These are phyloP conservation scores for Netelia inedita DNA, from an alignment of 2,888 invertebrate genomes.

Conservation along the genomic window DNA sequence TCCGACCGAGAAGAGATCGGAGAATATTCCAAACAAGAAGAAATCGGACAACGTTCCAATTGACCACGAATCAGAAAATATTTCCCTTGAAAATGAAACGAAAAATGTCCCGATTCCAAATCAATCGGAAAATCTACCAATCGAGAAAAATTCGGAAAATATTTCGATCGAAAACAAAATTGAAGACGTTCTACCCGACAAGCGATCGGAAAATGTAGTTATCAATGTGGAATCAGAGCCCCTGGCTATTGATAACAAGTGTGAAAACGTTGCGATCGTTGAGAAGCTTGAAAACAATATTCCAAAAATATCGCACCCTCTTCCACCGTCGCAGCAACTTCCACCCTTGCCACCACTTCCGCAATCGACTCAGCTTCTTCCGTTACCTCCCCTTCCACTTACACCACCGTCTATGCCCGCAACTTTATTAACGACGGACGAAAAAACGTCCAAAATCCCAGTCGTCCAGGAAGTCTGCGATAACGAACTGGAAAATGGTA, in stretches of 20 bases:
- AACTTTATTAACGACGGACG: constrained; percentile 18
- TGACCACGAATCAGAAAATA: background rate
- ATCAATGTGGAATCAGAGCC: background rate
- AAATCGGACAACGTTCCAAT: background rate
- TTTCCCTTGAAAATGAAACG: background rate
- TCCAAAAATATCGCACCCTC: background rate
- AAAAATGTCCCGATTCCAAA: background rate
- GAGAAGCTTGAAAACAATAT: background rate
- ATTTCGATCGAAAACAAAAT: background rate
- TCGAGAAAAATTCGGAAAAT: background rate
- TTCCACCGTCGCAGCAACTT: constrained; percentile 11
- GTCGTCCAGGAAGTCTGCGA: background rate
- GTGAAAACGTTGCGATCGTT: background rate
- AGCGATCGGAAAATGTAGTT: too few relatives aligned
- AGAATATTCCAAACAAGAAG: background rate
- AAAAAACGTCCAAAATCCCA: constrained; percentile 4
- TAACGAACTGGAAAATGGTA: constrained; percentile 22
- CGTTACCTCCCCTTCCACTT: constrained; percentile 36
- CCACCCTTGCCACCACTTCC: background rate
- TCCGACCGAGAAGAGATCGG: background rate
- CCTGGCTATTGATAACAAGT: background rate
- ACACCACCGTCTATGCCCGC: constrained; percentile 15
- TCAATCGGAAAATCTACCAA: background rate
- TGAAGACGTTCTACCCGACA: background rate
- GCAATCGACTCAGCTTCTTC: background rate